Conservation (phyloP, 37 sponge, comb jelly and placozoan genomes). For the Aphrocallistes beatrix region DNA sequence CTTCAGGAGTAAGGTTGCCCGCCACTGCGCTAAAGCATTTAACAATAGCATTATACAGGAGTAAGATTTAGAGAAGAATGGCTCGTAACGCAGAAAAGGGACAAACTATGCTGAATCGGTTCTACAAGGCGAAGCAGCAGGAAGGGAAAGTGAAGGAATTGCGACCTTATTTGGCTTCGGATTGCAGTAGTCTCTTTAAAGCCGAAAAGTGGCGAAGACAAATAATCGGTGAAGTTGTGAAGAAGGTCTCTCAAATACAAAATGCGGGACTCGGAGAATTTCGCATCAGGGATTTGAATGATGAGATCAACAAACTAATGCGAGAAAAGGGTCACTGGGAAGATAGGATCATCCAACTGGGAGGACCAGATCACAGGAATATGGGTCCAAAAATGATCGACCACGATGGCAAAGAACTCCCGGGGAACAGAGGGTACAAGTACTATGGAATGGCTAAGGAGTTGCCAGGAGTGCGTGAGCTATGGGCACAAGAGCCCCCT, state of each 20-base stretch:
- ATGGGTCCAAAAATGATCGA: slow-evolving; percentile 84
- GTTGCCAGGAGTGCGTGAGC: slow-evolving; percentile 90
- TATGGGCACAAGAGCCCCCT: slow-evolving; percentile 71
- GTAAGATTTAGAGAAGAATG: no score
- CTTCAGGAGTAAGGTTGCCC: no score
- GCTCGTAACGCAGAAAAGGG: slow-evolving; percentile 35
- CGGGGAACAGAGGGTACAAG: slow-evolving; percentile 90
- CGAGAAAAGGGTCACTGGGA: slow-evolving; percentile 97
- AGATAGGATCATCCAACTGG: slow-evolving; percentile 73
- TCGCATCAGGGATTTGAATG: slow-evolving; percentile 85
- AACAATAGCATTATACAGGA: no score
- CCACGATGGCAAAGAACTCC: slow-evolving; percentile 86
- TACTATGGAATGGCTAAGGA: slow-evolving; percentile 97
- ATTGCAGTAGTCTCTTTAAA: slow-evolving; percentile 56
- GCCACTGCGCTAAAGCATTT: no score
- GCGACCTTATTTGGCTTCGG: slow-evolving; percentile 75
- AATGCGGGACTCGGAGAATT: slow-evolving; percentile 96
- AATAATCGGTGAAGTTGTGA: slow-evolving; percentile 74
- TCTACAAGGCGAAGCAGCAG: slow-evolving; percentile 44
- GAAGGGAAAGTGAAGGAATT: slow-evolving; percentile 57
- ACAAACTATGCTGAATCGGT: slow-evolving; percentile 58
- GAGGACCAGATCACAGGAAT: slow-evolving; percentile 74
- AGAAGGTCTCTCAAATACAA: slow-evolving; percentile 90
- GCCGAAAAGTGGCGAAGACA: slow-evolving; percentile 80
- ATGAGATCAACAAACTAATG: slow-evolving; percentile 89